Percentiles rank a stretch among this genome's conserved stretches.
phyloP scores from a whole-genome alignment of 2,797 vertebrate genomes.

The Sebastes ruberrimus region DNA sequence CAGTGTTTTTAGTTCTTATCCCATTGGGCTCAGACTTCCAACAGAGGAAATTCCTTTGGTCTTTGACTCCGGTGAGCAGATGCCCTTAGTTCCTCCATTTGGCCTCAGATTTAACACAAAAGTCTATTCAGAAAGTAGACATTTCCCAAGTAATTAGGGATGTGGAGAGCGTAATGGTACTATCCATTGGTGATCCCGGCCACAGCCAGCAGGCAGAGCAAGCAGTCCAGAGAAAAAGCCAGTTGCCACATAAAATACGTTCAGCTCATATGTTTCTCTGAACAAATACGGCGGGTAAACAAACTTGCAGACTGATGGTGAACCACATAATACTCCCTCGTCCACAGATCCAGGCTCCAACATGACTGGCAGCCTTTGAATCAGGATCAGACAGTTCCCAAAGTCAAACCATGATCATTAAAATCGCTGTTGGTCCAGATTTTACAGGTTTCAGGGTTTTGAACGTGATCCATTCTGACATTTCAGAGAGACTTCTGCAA shows the following conservation, averaged over 20 bases:
- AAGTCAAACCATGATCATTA: conserved; percentile 13
- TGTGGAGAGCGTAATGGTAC: neutral
- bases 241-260: neutral
- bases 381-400: conserved; percentile 6
- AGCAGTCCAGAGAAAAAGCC: conserved; percentile 5
- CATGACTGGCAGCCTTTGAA: conserved; percentile 50
- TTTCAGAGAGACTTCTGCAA: neutral
- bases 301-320: conserved; percentile 1
- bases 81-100: conserved; percentile 49
- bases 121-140: conserved; percentile 19
- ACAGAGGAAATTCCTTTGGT: conserved; percentile 17
- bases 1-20: conserved; percentile 28
- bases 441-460: conserved; percentile 11
- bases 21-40: conserved; percentile 30
- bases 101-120: neutral
- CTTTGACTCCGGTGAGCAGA: conserved; percentile 14
- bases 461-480: conserved; percentile 31
- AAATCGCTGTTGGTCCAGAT: neutral
- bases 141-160: neutral
- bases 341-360: conserved; percentile 33
- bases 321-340: conserved; percentile 33
- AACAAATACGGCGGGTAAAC: conserved; percentile 1
- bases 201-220: conserved; percentile 11
- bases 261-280: conserved; percentile 33
- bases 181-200: conserved; percentile 8